phyloP scores from a whole-genome alignment of 1,140 invertebrate genomes.

The Portunus trituberculatus region DNA sequence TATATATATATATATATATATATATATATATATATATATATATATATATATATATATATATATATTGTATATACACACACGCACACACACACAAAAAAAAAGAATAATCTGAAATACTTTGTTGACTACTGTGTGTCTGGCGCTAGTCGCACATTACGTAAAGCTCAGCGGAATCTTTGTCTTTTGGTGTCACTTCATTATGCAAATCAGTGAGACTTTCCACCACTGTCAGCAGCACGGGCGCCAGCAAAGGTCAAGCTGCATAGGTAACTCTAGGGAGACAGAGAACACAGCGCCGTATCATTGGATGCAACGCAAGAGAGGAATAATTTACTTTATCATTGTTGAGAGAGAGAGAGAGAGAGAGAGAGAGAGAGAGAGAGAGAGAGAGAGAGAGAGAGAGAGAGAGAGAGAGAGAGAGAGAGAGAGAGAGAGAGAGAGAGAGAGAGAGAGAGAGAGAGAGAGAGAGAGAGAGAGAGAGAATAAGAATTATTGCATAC shows the following conservation, averaged over 20 bases:
- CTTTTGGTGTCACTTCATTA: background rate
- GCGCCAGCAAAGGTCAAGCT: background rate
- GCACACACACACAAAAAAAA: no score
- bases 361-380: constrained; percentile 1
- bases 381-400: constrained; percentile 20
- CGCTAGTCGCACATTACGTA: background rate
- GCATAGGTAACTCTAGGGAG: background rate
- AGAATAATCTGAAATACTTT: no score
- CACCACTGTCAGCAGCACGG: background rate
- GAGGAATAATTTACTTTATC: background rate
- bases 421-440: background rate
- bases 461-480: background rate
- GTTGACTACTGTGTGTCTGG: no score
- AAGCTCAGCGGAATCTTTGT: background rate
- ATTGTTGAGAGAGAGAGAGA: no score
- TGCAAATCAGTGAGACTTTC: background rate
- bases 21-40: no score
- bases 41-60: no score
- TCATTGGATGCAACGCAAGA: background rate
- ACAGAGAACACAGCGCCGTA: background rate
- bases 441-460: constrained; percentile 20
- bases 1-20: no score
- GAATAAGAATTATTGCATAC: no score
- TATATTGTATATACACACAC: no score
- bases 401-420: constrained; percentile 20